phyloP scores from a whole-genome alignment of 2,113 vertebrate species.

The Nannospalax galili region DNA sequence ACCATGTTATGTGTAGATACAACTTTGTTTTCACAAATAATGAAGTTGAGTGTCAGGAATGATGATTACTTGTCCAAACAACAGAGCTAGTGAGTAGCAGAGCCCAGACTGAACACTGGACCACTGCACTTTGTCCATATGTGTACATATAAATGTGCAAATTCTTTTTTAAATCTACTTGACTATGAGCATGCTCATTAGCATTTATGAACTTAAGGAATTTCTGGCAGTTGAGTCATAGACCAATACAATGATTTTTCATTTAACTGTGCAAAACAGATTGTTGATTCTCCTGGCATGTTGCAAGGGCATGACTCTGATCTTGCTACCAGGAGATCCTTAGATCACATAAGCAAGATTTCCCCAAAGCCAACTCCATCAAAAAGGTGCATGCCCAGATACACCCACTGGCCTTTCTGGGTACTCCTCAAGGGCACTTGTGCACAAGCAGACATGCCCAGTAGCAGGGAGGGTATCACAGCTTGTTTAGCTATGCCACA shows the following conservation, averaged over 20 bases:
- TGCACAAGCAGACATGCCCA: not conserved
- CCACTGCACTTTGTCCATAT: not conserved
- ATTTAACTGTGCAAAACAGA: not conserved
- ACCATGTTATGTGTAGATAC: not conserved
- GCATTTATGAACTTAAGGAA: fast-evolving
- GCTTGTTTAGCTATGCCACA: not conserved
- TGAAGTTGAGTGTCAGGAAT: not conserved
- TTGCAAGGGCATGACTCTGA: not conserved
- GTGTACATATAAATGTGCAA: not conserved
- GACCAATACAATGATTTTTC: not conserved
- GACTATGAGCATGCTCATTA: not conserved
- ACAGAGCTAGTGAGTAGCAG: not conserved
- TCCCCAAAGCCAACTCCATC: fast-evolving
- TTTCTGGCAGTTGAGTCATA: not conserved
- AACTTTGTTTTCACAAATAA: not conserved
- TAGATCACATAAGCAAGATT: not conserved
- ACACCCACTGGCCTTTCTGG: not conserved
- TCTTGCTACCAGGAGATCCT: not conserved
- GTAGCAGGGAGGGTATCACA: fast-evolving
- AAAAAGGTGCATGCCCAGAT: not conserved
- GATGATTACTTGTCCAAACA: not conserved
- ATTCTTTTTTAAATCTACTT: not conserved
- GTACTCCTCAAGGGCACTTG: not conserved
- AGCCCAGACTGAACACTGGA: not conserved
- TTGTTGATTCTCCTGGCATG: not conserved